Conservation (phyloP, 2,888 invertebrate genomes). For the Nipponacmea schrenckii region DNA sequence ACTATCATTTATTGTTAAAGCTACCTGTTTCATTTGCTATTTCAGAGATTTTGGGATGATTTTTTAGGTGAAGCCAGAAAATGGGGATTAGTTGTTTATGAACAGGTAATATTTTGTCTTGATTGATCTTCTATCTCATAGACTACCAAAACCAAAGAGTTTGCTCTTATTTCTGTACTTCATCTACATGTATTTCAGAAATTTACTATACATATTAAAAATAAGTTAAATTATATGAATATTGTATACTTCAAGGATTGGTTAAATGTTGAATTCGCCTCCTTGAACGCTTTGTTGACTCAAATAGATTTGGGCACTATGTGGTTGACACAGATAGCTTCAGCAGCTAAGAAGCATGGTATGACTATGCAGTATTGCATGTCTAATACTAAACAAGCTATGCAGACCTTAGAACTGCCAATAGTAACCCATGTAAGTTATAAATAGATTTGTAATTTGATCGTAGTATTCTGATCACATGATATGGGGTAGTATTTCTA, state of each 20-base stretch:
- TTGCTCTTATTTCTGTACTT: no score
- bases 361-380: conserved; percentile 63
- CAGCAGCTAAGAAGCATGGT: conserved; percentile 44
- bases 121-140: no score
- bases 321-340: conserved; percentile 59
- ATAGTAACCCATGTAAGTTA: conserved; percentile 55
- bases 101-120: conserved; percentile 56
- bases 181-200: neutral
- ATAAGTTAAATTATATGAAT: no score
- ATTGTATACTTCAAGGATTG: conserved; percentile 46
- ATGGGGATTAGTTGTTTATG: conserved; percentile 54
- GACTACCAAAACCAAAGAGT: neutral
- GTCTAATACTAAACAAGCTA: conserved; percentile 50
- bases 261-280: conserved; percentile 55
- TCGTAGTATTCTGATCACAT: no score
- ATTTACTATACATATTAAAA: neutral
- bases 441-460: no score
- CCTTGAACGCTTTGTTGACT: conserved; percentile 40
- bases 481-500: no score
- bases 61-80: conserved; percentile 41
- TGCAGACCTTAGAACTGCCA: conserved; percentile 50
- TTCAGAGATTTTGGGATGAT: conserved; percentile 52
- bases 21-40: conserved; percentile 12
- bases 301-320: conserved; percentile 43
- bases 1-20: no score